These are phyloP conservation scores for Lissonota sp. DNA, from an alignment of 2,888 invertebrate genomes.

Conservation along the genomic window DNA sequence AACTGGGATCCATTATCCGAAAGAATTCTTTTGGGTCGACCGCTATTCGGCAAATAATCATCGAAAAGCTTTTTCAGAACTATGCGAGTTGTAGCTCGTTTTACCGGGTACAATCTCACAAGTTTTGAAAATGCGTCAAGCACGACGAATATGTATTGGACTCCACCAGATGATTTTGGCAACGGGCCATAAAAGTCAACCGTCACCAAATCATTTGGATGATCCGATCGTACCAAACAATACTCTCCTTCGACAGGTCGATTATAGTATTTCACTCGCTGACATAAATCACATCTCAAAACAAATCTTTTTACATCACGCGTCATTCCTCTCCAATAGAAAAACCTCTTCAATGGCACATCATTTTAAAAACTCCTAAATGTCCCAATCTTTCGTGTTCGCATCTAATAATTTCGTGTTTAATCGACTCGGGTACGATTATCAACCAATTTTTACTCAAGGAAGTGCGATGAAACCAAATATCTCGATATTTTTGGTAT, in stretches of 20 bases:
- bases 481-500: neutral
- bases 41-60: constrained; percentile 19
- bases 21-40: constrained; percentile 27
- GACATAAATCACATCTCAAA: constrained; percentile 43
- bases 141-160: constrained; percentile 45
- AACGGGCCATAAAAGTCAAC: constrained; percentile 47
- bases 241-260: constrained; percentile 39
- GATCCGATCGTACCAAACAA: constrained; percentile 29
- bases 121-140: constrained; percentile 47
- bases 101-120: constrained; percentile 28
- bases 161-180: constrained; percentile 20
- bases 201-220: constrained; percentile 28
- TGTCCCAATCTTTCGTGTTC: constrained; percentile 39
- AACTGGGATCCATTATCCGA: constrained; percentile 46
- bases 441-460: constrained; percentile 12
- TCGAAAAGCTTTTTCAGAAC: constrained; percentile 21
- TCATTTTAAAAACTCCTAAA: constrained; percentile 37
- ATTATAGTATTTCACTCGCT: constrained; percentile 33
- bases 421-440: neutral
- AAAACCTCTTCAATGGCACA: constrained; percentile 19
- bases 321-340: constrained; percentile 32
- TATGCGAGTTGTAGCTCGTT: constrained; percentile 14
- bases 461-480: constrained; percentile 32
- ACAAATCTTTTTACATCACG: constrained; percentile 34
- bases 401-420: neutral